A percentile compares a stretch with the other conserved stretches of the same genome.
phyloP scores from a whole-genome alignment of 2,888 invertebrate genomes.

The Rapana venosa region DNA sequence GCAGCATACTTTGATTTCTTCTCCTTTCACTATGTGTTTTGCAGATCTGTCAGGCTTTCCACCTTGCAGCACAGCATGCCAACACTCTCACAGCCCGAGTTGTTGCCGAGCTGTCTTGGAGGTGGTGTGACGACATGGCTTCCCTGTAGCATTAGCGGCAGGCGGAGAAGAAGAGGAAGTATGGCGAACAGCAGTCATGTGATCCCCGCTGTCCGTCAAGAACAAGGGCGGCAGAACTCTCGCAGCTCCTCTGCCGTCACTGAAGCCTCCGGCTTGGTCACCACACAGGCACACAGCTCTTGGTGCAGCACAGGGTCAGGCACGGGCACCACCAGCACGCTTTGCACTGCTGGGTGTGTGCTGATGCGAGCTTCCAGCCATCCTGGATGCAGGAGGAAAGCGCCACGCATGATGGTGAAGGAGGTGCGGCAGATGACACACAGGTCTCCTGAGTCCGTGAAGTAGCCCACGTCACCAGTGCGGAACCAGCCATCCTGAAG shows the following conservation, averaged over 20 bases:
- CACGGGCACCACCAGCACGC: conserved; percentile 49
- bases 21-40: no score
- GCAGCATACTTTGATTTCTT: no score
- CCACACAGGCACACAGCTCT: conserved; percentile 51
- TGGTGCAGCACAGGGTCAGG: conserved; percentile 48
- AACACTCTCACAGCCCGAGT: conserved; percentile 5
- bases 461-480: conserved; percentile 39
- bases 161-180: conserved; percentile 48
- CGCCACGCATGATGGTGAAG: conserved; percentile 38
- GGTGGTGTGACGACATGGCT: conserved; percentile 16
- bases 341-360: conserved; percentile 36
- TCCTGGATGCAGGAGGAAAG: conserved; percentile 33
- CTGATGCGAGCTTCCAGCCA: conserved; percentile 44
- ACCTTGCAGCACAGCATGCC: no score
- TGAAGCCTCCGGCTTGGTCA: conserved; percentile 3
- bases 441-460: conserved; percentile 19
- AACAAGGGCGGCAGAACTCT: conserved; percentile 23
- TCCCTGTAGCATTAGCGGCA: conserved; percentile 47
- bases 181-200: conserved; percentile 35
- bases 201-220: conserved; percentile 20
- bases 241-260: not conserved
- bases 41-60: no score
- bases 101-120: not conserved
- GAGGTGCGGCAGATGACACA: conserved; percentile 29
- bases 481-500: conserved; percentile 32